These are phyloP conservation scores for Auanema freiburgensis DNA, from an alignment of 2,888 invertebrate genomes.

Conservation along the genomic window DNA sequence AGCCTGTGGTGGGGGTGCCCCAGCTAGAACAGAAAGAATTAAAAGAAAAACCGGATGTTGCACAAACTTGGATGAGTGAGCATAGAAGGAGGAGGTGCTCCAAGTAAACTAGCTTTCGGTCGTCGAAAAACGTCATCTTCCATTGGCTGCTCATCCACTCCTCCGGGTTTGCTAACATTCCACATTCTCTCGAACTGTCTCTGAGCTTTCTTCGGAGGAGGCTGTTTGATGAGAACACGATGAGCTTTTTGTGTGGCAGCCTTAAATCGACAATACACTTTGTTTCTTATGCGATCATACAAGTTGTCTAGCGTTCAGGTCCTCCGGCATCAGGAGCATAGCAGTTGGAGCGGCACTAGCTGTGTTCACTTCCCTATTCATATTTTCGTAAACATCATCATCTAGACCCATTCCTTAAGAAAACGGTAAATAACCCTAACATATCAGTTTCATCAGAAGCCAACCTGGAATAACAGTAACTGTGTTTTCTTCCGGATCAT, in stretches of 20 bases:
- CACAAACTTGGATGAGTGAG: conserved; percentile 8
- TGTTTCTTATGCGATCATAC: conserved; percentile 14
- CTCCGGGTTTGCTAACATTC: conserved; percentile 45
- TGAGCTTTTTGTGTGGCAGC: conserved; percentile 35
- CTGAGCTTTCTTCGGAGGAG: conserved; percentile 62
- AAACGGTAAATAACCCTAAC: no score
- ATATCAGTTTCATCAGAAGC: neutral
- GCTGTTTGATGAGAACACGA: conserved; percentile 61
- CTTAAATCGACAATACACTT: conserved; percentile 15
- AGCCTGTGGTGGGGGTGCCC: conserved; percentile 16
- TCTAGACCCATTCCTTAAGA: conserved; percentile 99
- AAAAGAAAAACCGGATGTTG: neutral
- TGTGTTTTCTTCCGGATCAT: conserved; percentile 22
- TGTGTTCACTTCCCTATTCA: conserved; percentile 48
- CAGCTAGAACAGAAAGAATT: neutral
- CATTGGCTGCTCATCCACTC: neutral
- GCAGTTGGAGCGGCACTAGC: conserved; percentile 13
- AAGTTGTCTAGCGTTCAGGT: conserved; percentile 28
- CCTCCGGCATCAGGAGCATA: conserved; percentile 39
- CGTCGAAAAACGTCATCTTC: conserved; percentile 17
- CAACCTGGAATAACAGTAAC: conserved; percentile 32
- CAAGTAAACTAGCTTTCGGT: conserved; percentile 26
- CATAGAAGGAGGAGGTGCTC: conserved; percentile 28
- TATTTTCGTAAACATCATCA: conserved; percentile 77
- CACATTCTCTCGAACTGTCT: conserved; percentile 64